A percentile compares a stretch with the other conserved stretches of the same genome.
Conservation (phyloP, 1,140 invertebrate species). For the Ladona fulva region DNA sequence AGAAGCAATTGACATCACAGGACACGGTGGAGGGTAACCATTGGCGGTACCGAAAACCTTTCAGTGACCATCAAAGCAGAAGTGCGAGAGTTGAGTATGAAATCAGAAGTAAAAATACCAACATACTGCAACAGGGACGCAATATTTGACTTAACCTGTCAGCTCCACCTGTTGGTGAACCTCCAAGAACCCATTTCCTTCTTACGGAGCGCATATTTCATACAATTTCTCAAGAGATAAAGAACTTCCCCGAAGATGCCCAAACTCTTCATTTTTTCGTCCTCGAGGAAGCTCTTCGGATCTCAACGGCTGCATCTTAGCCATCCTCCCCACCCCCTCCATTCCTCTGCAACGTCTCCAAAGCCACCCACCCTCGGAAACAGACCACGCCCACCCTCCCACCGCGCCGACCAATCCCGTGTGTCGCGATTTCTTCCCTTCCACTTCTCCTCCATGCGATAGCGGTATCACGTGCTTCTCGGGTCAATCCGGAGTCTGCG, state of each 20-base stretch:
- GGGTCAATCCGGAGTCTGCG: constrained; percentile 1
- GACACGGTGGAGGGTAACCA: too few relatives aligned
- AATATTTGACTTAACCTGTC: too few relatives aligned
- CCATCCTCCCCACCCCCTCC: neutral
- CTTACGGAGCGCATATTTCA: too few relatives aligned
- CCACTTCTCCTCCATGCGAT: neutral
- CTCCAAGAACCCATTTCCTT: too few relatives aligned
- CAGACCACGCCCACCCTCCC: neutral
- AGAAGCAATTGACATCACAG: too few relatives aligned
- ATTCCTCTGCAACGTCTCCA: neutral
- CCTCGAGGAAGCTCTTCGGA: neutral
- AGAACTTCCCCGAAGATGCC: neutral
- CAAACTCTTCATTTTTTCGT: neutral
- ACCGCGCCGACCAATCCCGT: neutral
- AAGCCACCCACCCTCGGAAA: neutral
- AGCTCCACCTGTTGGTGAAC: too few relatives aligned
- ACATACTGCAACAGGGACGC: too few relatives aligned
- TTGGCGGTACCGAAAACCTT: too few relatives aligned
- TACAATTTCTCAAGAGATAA: neutral
- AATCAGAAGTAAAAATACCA: too few relatives aligned
- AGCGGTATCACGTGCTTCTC: neutral
- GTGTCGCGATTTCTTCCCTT: neutral
- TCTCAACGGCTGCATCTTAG: neutral
- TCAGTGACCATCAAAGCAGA: too few relatives aligned
- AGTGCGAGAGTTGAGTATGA: too few relatives aligned